A percentile compares a stretch with the other conserved stretches of the same genome.
These are phyloP conservation scores for Microcebus griseorufus DNA, from an alignment of 2,113 vertebrate genomes.

Conservation along the genomic window DNA sequence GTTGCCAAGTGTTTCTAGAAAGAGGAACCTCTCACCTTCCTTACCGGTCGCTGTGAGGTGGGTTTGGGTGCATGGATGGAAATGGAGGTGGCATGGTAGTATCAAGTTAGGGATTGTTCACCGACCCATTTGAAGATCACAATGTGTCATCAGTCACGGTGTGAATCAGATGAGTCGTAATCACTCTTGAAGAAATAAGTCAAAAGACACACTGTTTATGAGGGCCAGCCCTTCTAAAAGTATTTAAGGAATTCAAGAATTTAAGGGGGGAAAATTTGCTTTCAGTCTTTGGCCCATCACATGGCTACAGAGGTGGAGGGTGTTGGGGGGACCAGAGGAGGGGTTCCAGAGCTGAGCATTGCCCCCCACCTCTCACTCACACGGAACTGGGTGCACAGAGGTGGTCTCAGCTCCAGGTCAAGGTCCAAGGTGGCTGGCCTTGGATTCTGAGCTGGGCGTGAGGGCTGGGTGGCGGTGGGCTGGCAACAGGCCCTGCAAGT, in stretches of 20 bases:
- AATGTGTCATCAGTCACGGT: not conserved
- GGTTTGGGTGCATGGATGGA: not conserved
- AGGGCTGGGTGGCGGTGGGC: not conserved
- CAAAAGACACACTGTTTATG: not conserved
- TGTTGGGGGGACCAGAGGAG: not conserved
- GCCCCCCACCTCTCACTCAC: too few species aligned
- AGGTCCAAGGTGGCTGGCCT: not conserved
- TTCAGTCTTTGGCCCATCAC: not conserved
- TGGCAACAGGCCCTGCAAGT: rapidly evolving
- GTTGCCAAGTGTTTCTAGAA: not conserved
- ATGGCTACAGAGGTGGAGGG: not conserved
- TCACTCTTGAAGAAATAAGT: not conserved
- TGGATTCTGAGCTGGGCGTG: not conserved
- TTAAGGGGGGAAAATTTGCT: not conserved
- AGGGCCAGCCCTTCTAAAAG: not conserved
- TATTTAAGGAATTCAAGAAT: not conserved
- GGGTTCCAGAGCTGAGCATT: not conserved
- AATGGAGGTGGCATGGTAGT: not conserved
- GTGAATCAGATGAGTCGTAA: not conserved
- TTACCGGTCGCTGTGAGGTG: not conserved
- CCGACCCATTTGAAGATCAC: not conserved
- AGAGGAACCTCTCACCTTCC: not conserved
- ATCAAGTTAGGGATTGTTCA: not conserved
- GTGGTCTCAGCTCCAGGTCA: not conserved
- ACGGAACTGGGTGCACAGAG: not conserved